Evolutionary conservation across 2,797 vertebrate genomes (phyloP), one percentile per base, ranked within the genome.

Genomic region (Hafferia zeledoni): DNA sequence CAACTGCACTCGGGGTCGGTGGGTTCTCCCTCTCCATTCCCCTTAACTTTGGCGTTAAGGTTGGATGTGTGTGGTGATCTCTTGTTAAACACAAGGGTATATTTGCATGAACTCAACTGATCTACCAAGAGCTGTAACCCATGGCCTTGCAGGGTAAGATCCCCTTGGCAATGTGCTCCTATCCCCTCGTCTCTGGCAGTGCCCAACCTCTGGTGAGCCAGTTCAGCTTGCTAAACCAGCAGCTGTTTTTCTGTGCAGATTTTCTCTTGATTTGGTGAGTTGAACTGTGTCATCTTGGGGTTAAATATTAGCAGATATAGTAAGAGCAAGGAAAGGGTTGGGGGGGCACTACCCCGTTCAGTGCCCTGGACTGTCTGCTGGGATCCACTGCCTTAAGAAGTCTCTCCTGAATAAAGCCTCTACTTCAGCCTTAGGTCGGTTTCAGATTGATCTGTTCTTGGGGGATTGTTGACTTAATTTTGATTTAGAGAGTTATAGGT

Each of bases 171-270:
- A 6, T 7, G 17, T 4, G 2, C 17, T 82, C 12, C 22, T 37
- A 0, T 47, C 64, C 93, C 46, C 57, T 56, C 81, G 69, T 63
- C 65, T 63, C 55, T 69, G 67, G 37, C 39, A 37, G 47, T 43
- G 39, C 19, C 87, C 22, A 72, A 2, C 17, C 55, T 82, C 85
- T 91, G 72, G 53, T 75, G 35, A 78, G 65, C 76, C 83, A 39
- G 89, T 91, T 87, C 27, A 57, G 75, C 93, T 81, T 68, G 69
- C 53, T 87, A 71, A 91, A 75, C 75, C 65, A 89, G 82, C 37
- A 57, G 25, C 17, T 81, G 31, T 35, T 78, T 72, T 83, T 85
- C 52, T 74, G 64, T 39, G 20, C 31, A 60, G 56, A 53, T 75
- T 81, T 90, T 70, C 12, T 65, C 69, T 65, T 59, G 28, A 8